Evolutionary conservation across 2,113 vertebrate genomes (phyloP).

Genomic region (Corvus moneduloides): DNA sequence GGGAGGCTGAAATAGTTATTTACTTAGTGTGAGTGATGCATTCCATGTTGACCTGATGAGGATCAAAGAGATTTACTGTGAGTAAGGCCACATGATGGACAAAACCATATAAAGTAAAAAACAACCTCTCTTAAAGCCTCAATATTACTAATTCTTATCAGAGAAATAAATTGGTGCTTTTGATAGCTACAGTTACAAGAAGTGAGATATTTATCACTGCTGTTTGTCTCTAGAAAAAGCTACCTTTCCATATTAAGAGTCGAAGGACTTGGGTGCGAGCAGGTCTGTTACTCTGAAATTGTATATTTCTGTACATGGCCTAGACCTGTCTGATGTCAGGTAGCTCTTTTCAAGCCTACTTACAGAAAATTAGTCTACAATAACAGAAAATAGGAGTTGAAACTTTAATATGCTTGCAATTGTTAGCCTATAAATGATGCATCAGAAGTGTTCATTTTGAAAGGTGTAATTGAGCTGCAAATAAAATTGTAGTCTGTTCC

Average conservation of each 20-base stretch:
- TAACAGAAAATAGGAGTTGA: not conserved
- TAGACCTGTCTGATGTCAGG: not conserved
- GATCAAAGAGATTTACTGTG: not conserved
- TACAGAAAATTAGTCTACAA: not conserved
- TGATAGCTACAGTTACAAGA: not conserved
- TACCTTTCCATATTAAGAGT: not conserved
- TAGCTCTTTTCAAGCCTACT: not conserved
- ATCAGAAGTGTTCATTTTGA: not conserved
- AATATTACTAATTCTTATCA: not conserved
- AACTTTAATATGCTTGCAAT: not conserved
- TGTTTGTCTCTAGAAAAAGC: not conserved
- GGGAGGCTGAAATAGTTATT: not conserved
- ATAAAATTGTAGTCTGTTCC: not conserved
- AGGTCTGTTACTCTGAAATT: not conserved
- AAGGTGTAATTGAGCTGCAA: not conserved
- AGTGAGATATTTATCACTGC: not conserved
- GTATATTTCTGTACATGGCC: not conserved
- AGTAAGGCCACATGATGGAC: not conserved
- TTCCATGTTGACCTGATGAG: not conserved
- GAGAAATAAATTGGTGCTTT: not conserved
- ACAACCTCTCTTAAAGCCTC: not conserved
- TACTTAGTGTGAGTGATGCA: not conserved
- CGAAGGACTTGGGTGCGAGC: fast-evolving
- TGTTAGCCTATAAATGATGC: not conserved
- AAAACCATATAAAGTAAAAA: not conserved